Evolutionary conservation across 2,888 invertebrate genomes (phyloP), one percentile per base, ranked within the genome.

Genomic region (Nematopogon swammerdamellus): DNA sequence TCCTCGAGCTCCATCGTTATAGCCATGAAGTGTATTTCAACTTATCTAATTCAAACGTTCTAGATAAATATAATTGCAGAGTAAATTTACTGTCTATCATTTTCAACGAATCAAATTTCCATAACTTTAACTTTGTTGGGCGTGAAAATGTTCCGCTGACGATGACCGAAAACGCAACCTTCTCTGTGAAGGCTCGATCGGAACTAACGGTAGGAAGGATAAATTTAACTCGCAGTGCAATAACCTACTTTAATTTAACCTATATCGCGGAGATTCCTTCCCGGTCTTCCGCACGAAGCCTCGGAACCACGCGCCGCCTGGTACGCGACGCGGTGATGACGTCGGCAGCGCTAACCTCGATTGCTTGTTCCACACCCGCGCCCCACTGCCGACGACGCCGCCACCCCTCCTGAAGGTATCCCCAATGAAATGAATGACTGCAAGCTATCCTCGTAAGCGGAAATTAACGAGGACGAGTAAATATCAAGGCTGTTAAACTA

Each of bases 211-310:
- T 17, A 36, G 20, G 11, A 25, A 25, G 20, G 59, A 63, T 67
- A 65, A 70, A 66, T 68, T 63, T 65, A 67, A 62, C 60, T 58
- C 57, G 60, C 63, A 72, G 76, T 79, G 77, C 79, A 79, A 72
- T 80, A 79, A 80, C 80, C 80, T 69, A 80, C 65, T 79, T 79
- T 72, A 67, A 64, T 67, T 65, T 76, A 75, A 77, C 79, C 77
- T 73, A 80, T 72, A 72, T 77, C 63, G 61, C 60, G 63, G 54
- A 55, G 51, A 53, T 53, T 45, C 64, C 65, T 68, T 64, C 70
- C 69, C 70, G 69, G 70, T 64, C 70, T 70, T 68, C 71, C 67
- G 65, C 62, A 62, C 57, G 57, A 51, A 58, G 68, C 61, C 65
- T 64, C 63, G 64, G 79, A 63, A 69, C 68, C 58, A 61, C 64